phyloP scores from a whole-genome alignment of 1,140 invertebrate genomes.

The Propsilocerus akamusi region DNA sequence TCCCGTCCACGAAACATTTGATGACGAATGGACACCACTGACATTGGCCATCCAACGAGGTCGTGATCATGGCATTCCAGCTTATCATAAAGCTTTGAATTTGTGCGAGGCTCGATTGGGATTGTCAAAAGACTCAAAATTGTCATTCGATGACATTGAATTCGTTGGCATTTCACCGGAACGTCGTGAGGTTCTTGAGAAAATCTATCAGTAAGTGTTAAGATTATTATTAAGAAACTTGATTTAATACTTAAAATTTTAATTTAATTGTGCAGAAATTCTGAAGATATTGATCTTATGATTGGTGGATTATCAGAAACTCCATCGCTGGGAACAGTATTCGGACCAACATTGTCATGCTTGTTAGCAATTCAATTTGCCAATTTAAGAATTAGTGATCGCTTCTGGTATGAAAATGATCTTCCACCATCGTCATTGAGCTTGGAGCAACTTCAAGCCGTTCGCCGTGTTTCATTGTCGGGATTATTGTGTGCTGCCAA shows the following conservation, averaged over 20 bases:
- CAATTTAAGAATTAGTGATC: conserved; percentile 58
- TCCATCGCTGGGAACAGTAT: conserved; percentile 53
- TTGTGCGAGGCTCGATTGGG: conserved; percentile 40
- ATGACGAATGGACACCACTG: conserved; percentile 28
- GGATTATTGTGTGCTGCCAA: conserved; percentile 72
- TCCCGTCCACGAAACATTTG: conserved; percentile 17
- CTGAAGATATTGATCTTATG: conserved; percentile 74
- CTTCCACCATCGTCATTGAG: conserved; percentile 72
- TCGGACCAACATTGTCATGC: conserved; percentile 78
- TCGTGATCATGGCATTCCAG: conserved; percentile 79
- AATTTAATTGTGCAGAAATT: conserved; percentile 31
- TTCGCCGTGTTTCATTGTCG: conserved; percentile 64
- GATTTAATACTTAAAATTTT: conserved; percentile 7
- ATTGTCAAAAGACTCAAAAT: conserved; percentile 18
- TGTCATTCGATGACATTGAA: conserved; percentile 42
- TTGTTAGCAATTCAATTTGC: conserved; percentile 63
- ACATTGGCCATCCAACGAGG: conserved; percentile 42
- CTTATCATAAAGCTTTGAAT: conserved; percentile 57
- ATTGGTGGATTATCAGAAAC: conserved; percentile 70
- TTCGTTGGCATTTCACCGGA: conserved; percentile 35
- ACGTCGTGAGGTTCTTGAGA: conserved; percentile 34
- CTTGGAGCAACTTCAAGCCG: conserved; percentile 64
- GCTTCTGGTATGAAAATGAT: conserved; percentile 95
- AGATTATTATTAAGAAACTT: conserved; percentile 5
- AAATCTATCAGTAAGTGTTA: conserved; percentile 36